Evolutionary conservation across 1,140 invertebrate genomes (phyloP), one percentile per base, ranked within the genome.

Genomic region (Chironomus striatipennis): DNA sequence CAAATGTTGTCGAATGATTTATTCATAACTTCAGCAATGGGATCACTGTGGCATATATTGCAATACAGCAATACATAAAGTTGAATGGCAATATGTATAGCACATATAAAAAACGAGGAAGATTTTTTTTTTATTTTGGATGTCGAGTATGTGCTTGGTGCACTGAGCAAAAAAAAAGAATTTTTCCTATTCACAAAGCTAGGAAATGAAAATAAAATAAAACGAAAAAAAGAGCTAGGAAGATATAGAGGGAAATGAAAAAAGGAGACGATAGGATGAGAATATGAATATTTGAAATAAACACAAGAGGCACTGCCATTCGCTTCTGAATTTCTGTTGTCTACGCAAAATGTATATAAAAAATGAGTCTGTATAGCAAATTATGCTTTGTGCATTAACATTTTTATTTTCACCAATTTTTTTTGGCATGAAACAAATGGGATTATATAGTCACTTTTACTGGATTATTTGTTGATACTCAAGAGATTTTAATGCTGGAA

Each of bases 1-100:
- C 17, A 70, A 70, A 70, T 70, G 65, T 70, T 70, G 17, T 70
- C 65, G 47, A 57, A 70, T 70, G 65, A 70, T 70, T 70, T 70
- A 70, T 70, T 70, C 65, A 70, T 70, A 70, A 70, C 65, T 70
- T 21, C 6, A 18, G 17, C 65, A 70, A 34, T 47, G 43, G 65
- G 65, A 70, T 70, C 65, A 70, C 65, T 70, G 9, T 70, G 10
- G 65, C 47, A 70, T 70, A 70, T n/a, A n/a, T 12, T 12, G 65
- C 65, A 70, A 20, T 8, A 18, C 6, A 20, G 18, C 18, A 70
- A 20, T 17, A 70, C 8, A 15, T 18, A n/a, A 12, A 57, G 47
- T 57, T 57, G 47, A 57, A 57, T 34, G 24, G 24, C 24, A 34
- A 34, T 34, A 34, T 34, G 24, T 34, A 34, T 34, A 57, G 47